Percentiles rank a stretch among this genome's conserved stretches.
These are phyloP conservation scores for Nanger granti DNA, from an alignment of 2,113 vertebrate genomes.

Conservation along the genomic window DNA sequence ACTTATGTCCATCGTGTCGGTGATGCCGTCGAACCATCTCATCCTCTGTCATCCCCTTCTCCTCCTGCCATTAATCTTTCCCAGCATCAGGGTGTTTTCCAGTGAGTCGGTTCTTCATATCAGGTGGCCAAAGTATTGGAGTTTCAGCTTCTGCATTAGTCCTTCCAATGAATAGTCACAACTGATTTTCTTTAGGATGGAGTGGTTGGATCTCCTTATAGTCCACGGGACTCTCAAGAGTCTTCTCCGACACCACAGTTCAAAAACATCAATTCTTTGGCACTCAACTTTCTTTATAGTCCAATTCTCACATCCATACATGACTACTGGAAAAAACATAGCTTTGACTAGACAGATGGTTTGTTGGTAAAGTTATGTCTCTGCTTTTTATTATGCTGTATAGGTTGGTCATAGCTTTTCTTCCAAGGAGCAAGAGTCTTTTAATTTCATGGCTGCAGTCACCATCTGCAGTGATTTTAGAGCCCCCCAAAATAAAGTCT, in stretches of 20 bases:
- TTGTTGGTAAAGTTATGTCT: background rate
- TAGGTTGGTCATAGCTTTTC: background rate
- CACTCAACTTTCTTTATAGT: background rate
- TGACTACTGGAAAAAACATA: background rate
- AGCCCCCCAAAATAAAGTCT: background rate
- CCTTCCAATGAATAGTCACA: background rate
- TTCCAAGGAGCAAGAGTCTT: background rate
- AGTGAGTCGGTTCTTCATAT: background rate
- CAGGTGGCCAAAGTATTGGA: background rate
- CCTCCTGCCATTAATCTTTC: background rate
- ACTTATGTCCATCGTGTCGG: accelerated
- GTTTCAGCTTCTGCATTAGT: background rate
- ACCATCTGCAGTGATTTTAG: background rate
- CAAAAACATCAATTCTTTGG: background rate
- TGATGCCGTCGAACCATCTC: background rate
- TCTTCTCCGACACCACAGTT: background rate
- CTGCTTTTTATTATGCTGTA: background rate
- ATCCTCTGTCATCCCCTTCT: background rate
- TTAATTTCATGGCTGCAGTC: background rate
- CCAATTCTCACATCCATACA: background rate
- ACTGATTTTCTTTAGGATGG: background rate
- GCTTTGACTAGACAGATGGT: background rate
- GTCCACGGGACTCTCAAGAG: background rate
- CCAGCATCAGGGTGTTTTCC: background rate
- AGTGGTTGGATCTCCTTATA: background rate